A percentile compares a stretch with the other conserved stretches of the same genome.
Conservation (phyloP, 2,113 vertebrate genomes). For the Myotis yumanensis region DNA sequence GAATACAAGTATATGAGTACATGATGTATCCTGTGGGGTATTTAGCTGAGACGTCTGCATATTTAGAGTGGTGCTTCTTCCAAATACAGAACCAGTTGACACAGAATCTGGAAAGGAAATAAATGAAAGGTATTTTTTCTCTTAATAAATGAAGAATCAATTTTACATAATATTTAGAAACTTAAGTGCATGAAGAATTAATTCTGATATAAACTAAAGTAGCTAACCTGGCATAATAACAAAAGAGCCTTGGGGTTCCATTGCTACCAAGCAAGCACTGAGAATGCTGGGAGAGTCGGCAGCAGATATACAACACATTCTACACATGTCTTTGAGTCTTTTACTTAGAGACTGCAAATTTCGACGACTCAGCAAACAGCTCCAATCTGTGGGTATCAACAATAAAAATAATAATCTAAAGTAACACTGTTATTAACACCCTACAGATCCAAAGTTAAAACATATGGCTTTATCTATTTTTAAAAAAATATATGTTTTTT, state of each 20-base stretch:
- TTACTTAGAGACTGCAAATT: conserved; percentile 97
- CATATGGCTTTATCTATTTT: background rate
- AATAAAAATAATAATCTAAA: background rate
- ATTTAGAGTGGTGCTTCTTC: conserved; percentile 97
- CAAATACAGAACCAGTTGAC: conserved; percentile 96
- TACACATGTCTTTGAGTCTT: conserved; percentile 97
- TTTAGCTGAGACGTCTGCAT: conserved; percentile 98
- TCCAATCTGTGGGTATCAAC: conserved; percentile 92
- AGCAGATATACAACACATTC: conserved; percentile 98
- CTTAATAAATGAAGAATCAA: conserved; percentile 32
- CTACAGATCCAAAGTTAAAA: conserved; percentile 16
- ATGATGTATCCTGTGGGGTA: conserved; percentile 97
- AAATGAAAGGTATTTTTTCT: conserved; percentile 38
- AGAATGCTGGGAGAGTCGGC: conserved; percentile 98
- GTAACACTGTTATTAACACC: background rate
- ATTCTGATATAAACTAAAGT: conserved; percentile 39
- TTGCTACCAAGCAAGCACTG: conserved; percentile 96
- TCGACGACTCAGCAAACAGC: conserved; percentile 95
- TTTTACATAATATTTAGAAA: conserved; percentile 16
- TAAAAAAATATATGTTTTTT: too few relatives aligned
- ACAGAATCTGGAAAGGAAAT: conserved; percentile 89
- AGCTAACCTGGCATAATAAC: conserved; percentile 96
- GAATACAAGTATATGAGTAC: conserved; percentile 98
- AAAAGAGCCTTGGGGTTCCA: conserved; percentile 98
- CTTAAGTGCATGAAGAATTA: conserved; percentile 17